phyloP scores from a whole-genome alignment of 1,140 invertebrate genomes.

The Oscheius sp. region DNA sequence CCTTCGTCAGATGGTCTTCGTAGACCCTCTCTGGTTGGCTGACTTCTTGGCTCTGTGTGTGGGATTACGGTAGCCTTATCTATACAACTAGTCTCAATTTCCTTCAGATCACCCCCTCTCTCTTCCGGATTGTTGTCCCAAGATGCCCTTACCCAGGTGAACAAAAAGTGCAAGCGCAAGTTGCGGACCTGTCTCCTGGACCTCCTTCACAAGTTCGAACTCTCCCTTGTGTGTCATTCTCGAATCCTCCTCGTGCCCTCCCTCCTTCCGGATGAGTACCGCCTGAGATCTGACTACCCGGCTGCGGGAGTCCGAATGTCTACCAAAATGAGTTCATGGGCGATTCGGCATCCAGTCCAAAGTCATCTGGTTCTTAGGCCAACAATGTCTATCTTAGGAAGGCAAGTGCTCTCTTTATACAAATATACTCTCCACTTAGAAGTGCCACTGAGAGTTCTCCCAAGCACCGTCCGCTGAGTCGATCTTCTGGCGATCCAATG shows the following conservation, averaged over 20 bases:
- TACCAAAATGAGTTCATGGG: conserved; percentile 25
- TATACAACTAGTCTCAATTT: not conserved
- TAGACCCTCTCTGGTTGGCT: conserved; percentile 97
- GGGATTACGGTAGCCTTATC: not conserved
- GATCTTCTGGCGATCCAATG: not conserved
- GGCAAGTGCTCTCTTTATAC: too few species aligned
- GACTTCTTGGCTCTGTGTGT: conserved; percentile 82
- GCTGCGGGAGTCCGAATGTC: conserved; percentile 62
- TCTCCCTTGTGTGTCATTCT: conserved; percentile 93
- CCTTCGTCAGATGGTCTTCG: conserved; percentile 86
- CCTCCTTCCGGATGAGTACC: conserved; percentile 79
- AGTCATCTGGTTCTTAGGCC: conserved; percentile 1
- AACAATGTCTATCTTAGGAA: not conserved
- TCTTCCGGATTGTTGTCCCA: conserved; percentile 12
- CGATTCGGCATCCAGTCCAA: conserved; percentile 5
- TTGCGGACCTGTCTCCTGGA: conserved; percentile 75
- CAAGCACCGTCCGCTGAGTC: not conserved
- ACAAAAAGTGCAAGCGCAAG: not conserved
- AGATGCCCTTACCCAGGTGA: conserved; percentile 2
- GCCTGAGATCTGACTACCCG: conserved; percentile 65
- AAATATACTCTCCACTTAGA: too few species aligned
- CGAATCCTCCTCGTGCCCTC: conserved; percentile 85
- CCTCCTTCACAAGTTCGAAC: conserved; percentile 91
- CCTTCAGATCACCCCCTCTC: conserved; percentile 62
- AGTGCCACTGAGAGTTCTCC: not conserved